Base-by-base conservation (phyloP, 2,888 invertebrate genomes). In the Caenorhabditis sulstoni region DNA sequence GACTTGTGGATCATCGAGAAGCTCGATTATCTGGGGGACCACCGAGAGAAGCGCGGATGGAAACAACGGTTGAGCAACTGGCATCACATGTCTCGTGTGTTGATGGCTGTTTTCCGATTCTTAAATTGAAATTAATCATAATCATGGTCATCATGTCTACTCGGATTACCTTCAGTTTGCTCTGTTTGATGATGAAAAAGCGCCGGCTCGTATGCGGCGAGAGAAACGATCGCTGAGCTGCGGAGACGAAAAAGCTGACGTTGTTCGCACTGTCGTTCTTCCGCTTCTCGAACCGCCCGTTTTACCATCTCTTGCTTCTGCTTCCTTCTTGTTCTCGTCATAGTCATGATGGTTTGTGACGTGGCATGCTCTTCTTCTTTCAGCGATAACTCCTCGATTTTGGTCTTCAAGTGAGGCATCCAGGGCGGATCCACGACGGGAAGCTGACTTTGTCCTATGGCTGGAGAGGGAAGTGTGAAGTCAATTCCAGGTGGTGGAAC, bases 291-390 rank as follows among this genome's bases (percentile, higher is more conserved):
- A 18, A 99, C 92, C 0, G 98, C 99, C 91, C 94, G 94, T 88
- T 96, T 95, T 71, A 99, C 96, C 76, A 98, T 94, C 92, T 99
- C 99, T 20, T 98, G 97, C 91, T 99, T 97, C 91, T 99, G 98
- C 91, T 99, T 99, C 90, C 99, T 96, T 20, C 99, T 93, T 0
- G 98, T 99, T 91, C 98, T 97, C 0, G 98, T 98, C 11, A 99
- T 98, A 29, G 99, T 98, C 55, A 99, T 98, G 53, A 90, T 90
- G 4, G 90, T 90, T 68, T 90, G 90, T n/a, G 89, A 90, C 83
- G 92, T 90, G 0, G 90, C 86, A 53, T 90, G 91, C 80, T 96
- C 94, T 90, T 98, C 98, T 92, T 99, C 97, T 91, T 97, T 97
- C 66, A 99, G 93, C 0, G 97, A 96, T 88, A 99, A 96, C 92